These are phyloP conservation scores for Hormaphis cornu DNA, from an alignment of 1,140 invertebrate genomes.

Conservation along the genomic window DNA sequence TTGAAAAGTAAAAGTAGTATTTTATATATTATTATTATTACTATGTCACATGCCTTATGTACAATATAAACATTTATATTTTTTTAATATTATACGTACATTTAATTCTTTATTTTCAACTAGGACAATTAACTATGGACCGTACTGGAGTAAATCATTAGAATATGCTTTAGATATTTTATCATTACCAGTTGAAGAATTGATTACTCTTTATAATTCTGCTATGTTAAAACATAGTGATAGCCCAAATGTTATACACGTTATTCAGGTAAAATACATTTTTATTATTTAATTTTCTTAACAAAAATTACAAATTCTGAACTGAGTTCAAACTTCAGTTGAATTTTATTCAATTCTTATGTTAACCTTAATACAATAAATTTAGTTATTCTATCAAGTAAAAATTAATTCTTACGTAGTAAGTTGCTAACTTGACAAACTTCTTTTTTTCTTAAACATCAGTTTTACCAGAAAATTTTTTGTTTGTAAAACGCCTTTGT, in stretches of 20 bases:
- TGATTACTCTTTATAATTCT: constrained; percentile 9
- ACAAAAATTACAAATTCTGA: too few relatives aligned
- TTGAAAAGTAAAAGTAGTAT: constrained; percentile 5
- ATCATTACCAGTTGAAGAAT: constrained; percentile 12
- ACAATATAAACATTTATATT: background rate
- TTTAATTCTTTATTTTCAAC: background rate
- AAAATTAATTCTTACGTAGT: too few relatives aligned
- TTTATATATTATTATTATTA: background rate
- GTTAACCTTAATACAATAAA: too few relatives aligned
- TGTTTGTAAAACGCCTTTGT: too few relatives aligned
- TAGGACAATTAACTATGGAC: constrained; percentile 6
- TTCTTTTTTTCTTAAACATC: too few relatives aligned
- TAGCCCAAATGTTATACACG: background rate
- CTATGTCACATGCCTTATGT: background rate
- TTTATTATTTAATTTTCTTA: background rate
- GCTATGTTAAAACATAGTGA: constrained; percentile 7
- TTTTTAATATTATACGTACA: too few relatives aligned
- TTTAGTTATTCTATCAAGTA: too few relatives aligned
- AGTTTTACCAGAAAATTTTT: too few relatives aligned
- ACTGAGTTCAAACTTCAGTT: too few relatives aligned
- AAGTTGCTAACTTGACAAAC: too few relatives aligned
- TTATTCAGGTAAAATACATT: background rate
- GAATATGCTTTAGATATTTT: constrained; percentile 3
- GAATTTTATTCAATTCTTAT: too few relatives aligned
- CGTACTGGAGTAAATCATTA: constrained; percentile 19